These are phyloP conservation scores for Lates japonicus DNA, from an alignment of 2,797 vertebrate genomes.

Conservation along the genomic window DNA sequence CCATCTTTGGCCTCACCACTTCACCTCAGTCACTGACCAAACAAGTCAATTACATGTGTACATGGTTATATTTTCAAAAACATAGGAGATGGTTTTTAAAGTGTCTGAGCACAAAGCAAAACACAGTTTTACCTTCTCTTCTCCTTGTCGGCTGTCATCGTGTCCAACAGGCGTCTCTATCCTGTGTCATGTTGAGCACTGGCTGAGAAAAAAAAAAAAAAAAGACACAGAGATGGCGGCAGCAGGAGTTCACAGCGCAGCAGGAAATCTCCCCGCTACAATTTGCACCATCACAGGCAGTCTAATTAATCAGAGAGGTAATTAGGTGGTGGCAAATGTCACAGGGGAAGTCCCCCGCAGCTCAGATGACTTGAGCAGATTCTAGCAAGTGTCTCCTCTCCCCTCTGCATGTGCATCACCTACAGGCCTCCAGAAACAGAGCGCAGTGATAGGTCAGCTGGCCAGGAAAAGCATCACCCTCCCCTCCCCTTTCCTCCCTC, in stretches of 20 bases:
- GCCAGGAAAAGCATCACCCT: slow-evolving; percentile 50
- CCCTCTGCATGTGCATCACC: slow-evolving; percentile 54
- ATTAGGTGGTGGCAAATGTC: slow-evolving; percentile 59
- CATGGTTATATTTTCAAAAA: neutral
- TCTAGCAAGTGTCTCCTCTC: slow-evolving; percentile 44
- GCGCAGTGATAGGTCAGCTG: slow-evolving; percentile 58
- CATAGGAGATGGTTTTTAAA: neutral
- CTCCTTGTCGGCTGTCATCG: slow-evolving; percentile 92
- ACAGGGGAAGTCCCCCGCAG: slow-evolving; percentile 39
- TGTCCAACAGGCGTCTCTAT: slow-evolving; percentile 39
- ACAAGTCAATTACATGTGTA: neutral
- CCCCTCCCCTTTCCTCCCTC: slow-evolving; percentile 21
- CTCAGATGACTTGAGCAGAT: slow-evolving; percentile 46
- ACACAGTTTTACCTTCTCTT: slow-evolving; percentile 88
- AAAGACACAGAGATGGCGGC: slow-evolving; percentile 3
- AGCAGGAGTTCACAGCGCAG: slow-evolving; percentile 55
- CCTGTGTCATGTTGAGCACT: slow-evolving; percentile 25
- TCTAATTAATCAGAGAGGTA: slow-evolving; percentile 46
- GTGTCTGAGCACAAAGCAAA: neutral
- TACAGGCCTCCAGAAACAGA: slow-evolving; percentile 42
- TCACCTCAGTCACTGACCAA: neutral
- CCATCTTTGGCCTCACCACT: slow-evolving; percentile 15
- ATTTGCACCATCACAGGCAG: slow-evolving; percentile 63
- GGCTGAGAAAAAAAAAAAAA: neutral
- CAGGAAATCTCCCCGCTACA: slow-evolving; percentile 25